phyloP scores from a whole-genome alignment of 2,888 invertebrate species.

The Scaptomyza polygonia region DNA sequence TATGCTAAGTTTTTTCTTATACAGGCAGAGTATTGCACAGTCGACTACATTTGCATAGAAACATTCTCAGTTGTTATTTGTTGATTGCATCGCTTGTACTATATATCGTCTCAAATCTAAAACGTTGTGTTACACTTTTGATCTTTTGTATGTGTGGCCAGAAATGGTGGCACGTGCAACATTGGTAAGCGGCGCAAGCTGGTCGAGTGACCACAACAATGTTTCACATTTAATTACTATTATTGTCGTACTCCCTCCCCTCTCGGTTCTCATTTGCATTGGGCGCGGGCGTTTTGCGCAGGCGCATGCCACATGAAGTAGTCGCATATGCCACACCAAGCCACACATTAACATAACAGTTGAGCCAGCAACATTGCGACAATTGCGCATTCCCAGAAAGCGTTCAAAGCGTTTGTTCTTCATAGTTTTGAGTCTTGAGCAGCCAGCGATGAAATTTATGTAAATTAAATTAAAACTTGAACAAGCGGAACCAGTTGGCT shows the following conservation, averaged over 20 bases:
- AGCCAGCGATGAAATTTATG: slow-evolving; percentile 80
- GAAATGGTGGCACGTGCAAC: slow-evolving; percentile 27
- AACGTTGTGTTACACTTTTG: slow-evolving; percentile 63
- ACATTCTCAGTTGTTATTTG: too few species aligned
- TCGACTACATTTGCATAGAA: too few species aligned
- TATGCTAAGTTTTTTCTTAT: too few species aligned
- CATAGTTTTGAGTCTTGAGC: slow-evolving; percentile 22
- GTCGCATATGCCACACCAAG: slow-evolving; percentile 17
- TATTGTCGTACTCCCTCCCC: slow-evolving; percentile 72
- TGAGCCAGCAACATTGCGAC: slow-evolving; percentile 52
- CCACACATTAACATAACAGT: slow-evolving; percentile 63
- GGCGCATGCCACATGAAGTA: slow-evolving; percentile 36
- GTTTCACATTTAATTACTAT: slow-evolving; percentile 76
- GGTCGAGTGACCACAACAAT: slow-evolving; percentile 75
- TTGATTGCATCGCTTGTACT: too few species aligned
- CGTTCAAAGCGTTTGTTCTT: slow-evolving; percentile 31
- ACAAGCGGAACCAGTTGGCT: slow-evolving; percentile 74
- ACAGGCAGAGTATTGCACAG: too few species aligned
- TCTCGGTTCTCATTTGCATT: slow-evolving; percentile 63
- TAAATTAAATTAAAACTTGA: slow-evolving; percentile 79
- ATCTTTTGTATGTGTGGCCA: slow-evolving; percentile 26
- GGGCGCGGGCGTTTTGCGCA: slow-evolving; percentile 33
- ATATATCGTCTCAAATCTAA: slow-evolving; percentile 24
- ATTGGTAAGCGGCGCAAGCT: slow-evolving; percentile 49
- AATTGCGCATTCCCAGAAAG: slow-evolving; percentile 39